Conservation (phyloP, 2,113 vertebrate species). For the Tachysurus fulvidraco region DNA sequence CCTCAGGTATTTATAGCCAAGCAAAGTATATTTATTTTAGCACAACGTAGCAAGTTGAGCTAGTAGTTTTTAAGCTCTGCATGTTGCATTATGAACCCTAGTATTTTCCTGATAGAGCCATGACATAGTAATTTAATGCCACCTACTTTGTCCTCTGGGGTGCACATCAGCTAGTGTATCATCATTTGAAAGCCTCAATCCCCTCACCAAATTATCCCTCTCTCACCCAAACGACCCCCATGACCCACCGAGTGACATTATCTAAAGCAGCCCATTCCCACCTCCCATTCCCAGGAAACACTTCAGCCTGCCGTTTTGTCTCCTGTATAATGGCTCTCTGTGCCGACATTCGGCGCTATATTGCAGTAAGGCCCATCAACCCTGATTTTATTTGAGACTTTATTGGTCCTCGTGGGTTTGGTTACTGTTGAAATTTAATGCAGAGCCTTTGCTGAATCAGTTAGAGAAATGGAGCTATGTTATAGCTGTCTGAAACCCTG, state of each 20-base stretch:
- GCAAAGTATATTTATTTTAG: background rate
- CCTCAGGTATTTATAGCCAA: constrained; percentile 75
- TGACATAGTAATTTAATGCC: background rate
- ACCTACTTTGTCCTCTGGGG: constrained; percentile 15
- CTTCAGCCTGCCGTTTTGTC: constrained; percentile 26
- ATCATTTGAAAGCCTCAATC: background rate
- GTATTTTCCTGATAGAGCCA: background rate
- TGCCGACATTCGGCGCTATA: constrained; percentile 32
- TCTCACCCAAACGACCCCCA: constrained; percentile 18
- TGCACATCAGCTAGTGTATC: background rate
- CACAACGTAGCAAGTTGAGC: background rate
- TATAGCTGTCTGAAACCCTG: constrained; percentile 51
- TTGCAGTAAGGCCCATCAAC: constrained; percentile 43
- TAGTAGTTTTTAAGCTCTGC: background rate
- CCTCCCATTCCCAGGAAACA: constrained; percentile 26
- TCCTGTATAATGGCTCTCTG: constrained; percentile 28
- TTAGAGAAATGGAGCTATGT: constrained; percentile 52
- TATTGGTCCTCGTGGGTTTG: constrained; percentile 42
- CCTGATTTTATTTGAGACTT: constrained; percentile 47
- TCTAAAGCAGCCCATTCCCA: constrained; percentile 33
- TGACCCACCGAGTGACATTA: constrained; percentile 35
- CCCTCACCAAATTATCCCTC: constrained; percentile 19
- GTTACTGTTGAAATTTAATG: constrained; percentile 53
- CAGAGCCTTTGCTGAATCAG: constrained; percentile 54
- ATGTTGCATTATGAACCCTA: background rate